Base-by-base conservation (phyloP, 2,888 invertebrate genomes). In the Xylophagus ater region DNA sequence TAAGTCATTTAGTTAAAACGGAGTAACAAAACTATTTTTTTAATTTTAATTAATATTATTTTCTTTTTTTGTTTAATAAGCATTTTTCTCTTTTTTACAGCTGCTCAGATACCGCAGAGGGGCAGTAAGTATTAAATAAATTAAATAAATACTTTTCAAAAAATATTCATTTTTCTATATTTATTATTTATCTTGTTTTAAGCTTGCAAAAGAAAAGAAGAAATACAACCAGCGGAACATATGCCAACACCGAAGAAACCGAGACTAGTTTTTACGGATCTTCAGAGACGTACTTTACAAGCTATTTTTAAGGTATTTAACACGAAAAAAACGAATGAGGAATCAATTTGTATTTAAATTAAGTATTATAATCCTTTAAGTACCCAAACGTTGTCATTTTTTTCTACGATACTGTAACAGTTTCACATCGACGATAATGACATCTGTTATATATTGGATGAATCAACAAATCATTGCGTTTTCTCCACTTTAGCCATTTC, bases 291-390 rank as follows among this genome's bases (percentile, higher is more conserved):
- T 74, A 98, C 98, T 66, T 84, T 99, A 67, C 96, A 97, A 79
- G 97, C 96, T 75, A 97, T 97, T 80, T 97, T 97, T 82, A 97
- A 97, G 80, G 90, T 90, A 67, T n/a, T n/a, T n/a, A n/a, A n/a
- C n/a, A n/a, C n/a, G n/a, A n/a, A n/a, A n/a, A n/a, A 34, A 26
- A 23, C n/a, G n/a, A n/a, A n/a, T n/a, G n/a, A n/a, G n/a, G n/a
- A n/a, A n/a, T n/a, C n/a, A n/a, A n/a, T n/a, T n/a, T n/a, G n/a
- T n/a, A n/a, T n/a, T n/a, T n/a, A n/a, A n/a, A n/a, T n/a, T n/a
- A n/a, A n/a, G n/a, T n/a, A n/a, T n/a, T n/a, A n/a, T n/a, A n/a
- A n/a, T n/a, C n/a, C n/a, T n/a, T n/a, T n/a, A n/a, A n/a, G n/a
- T n/a, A n/a, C n/a, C n/a, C n/a, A n/a, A n/a, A n/a, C n/a, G n/a